A percentile compares a stretch with the other conserved stretches of the same genome.
Evolutionary conservation across 2,113 vertebrate genomes (phyloP).

Genomic region (Sigmodon hispidus): DNA sequence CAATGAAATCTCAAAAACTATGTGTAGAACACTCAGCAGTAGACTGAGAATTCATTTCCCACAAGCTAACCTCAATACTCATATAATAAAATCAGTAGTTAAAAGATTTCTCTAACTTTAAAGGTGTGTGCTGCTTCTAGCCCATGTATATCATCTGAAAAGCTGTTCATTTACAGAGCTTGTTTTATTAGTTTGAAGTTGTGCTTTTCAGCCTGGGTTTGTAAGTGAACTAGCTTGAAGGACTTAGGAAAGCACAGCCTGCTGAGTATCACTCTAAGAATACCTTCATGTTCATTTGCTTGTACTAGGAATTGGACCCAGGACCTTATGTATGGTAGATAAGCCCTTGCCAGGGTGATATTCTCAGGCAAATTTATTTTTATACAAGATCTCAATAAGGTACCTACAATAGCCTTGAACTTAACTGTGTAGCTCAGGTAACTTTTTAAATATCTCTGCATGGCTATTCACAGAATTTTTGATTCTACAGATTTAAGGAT

Average conservation of each 20-base stretch:
- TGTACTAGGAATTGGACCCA: background rate
- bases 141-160: background rate
- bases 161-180: background rate
- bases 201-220: background rate
- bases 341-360: background rate
- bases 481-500: background rate
- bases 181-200: slow-evolving; percentile 20
- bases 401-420: background rate
- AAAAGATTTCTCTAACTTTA: background rate
- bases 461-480: background rate
- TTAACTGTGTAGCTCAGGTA: background rate
- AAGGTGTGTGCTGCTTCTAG: background rate
- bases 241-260: background rate
- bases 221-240: background rate
- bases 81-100: background rate
- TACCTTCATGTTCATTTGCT: background rate
- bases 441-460: too few relatives aligned
- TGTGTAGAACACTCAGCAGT: background rate
- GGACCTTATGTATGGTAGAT: background rate
- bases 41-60: slow-evolving; percentile 7
- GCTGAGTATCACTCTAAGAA: background rate
- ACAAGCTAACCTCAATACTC: background rate
- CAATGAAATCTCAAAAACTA: background rate
- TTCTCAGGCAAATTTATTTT: background rate
- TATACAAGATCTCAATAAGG: background rate